A percentile compares a stretch with the other conserved stretches of the same genome.
These are phyloP conservation scores for Agonopterix arenella DNA, from an alignment of 2,888 invertebrate species.

Conservation along the genomic window DNA sequence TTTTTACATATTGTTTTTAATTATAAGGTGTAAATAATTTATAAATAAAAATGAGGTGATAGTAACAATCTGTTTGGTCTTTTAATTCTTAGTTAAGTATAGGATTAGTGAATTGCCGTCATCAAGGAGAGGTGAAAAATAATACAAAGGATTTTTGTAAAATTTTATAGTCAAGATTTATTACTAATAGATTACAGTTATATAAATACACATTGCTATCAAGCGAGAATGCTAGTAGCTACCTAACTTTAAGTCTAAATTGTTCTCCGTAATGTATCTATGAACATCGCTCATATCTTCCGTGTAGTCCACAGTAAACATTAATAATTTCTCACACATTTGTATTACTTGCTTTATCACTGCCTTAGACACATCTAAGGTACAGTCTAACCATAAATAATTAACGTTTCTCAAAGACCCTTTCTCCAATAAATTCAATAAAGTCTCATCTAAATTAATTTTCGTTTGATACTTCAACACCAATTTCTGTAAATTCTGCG, in stretches of 20 bases:
- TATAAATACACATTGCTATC: constrained; percentile 17
- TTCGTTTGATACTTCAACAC: constrained; percentile 63
- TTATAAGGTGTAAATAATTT: too few species aligned
- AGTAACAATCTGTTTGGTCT: too few species aligned
- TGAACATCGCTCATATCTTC: constrained; percentile 51
- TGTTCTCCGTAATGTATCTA: constrained; percentile 54
- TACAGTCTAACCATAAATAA: constrained; percentile 65
- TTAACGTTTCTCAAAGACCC: constrained; percentile 50
- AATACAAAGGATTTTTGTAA: constrained; percentile 11
- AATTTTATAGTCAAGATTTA: constrained; percentile 25
- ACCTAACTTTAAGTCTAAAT: constrained; percentile 62
- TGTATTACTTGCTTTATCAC: constrained; percentile 55
- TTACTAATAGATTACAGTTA: constrained; percentile 18
- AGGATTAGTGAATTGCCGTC: too few species aligned
- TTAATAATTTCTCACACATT: constrained; percentile 47
- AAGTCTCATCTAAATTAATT: constrained; percentile 47
- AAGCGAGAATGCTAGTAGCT: constrained; percentile 39
- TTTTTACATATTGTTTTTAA: too few species aligned
- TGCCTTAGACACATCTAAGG: constrained; percentile 55
- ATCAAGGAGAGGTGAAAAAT: constrained; percentile 1
- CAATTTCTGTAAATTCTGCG: constrained; percentile 51
- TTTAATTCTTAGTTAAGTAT: too few species aligned
- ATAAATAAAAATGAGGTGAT: too few species aligned
- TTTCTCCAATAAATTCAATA: constrained; percentile 47
- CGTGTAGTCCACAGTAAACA: constrained; percentile 54